Percentiles rank a stretch among this genome's conserved stretches.
Conservation (phyloP, 2,888 invertebrate genomes). For the Ectropis crepuscularia region DNA sequence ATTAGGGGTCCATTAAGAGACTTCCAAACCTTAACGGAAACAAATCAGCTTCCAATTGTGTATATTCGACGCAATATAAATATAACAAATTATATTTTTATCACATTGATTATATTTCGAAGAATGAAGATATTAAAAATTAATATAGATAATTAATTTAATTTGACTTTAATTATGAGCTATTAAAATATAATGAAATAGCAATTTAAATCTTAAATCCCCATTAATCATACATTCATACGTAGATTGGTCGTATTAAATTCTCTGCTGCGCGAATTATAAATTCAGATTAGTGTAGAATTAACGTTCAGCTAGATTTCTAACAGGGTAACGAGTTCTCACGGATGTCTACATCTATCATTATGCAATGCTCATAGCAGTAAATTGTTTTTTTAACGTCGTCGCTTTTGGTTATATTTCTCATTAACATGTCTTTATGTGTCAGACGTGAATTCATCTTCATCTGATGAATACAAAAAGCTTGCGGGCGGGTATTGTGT, state of each 20-base stretch:
- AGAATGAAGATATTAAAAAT: slow-evolving; percentile 1
- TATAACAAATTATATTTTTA: slow-evolving; percentile 4
- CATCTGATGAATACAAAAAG: slow-evolving; percentile 63
- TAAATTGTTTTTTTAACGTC: slow-evolving; percentile 37
- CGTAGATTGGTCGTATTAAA: slow-evolving; percentile 13
- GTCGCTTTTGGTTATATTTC: slow-evolving; percentile 54
- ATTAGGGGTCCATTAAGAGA: no score
- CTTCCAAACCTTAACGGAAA: no score
- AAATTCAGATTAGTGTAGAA: slow-evolving; percentile 23
- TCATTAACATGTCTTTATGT: slow-evolving; percentile 62
- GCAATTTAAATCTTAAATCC: neutral
- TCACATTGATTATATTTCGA: neutral
- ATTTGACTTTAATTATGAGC: neutral
- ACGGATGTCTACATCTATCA: slow-evolving; percentile 35
- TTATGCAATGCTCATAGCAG: slow-evolving; percentile 37
- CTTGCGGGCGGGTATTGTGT: slow-evolving; percentile 69
- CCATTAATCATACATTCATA: slow-evolving; percentile 14
- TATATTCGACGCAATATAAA: no score
- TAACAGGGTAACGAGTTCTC: slow-evolving; percentile 35
- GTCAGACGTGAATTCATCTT: slow-evolving; percentile 66
- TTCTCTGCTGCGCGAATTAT: slow-evolving; percentile 14
- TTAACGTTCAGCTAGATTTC: slow-evolving; percentile 12
- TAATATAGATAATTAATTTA: neutral
- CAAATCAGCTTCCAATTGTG: no score
- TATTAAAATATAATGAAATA: neutral